Conservation (phyloP, 2,113 vertebrate genomes). For the Perca fluviatilis region DNA sequence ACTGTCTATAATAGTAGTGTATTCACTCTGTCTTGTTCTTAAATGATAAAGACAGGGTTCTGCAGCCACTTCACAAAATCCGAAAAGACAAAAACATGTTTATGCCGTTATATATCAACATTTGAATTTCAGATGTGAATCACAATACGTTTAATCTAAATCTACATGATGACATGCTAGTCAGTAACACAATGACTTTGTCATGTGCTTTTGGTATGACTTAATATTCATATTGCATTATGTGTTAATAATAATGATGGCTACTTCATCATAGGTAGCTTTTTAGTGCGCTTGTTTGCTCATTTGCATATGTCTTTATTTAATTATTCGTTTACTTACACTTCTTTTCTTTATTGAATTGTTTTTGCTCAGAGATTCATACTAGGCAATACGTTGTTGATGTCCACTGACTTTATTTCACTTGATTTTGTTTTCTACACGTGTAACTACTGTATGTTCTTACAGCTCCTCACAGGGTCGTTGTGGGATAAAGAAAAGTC, state of each 20-base stretch:
- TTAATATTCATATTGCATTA: background rate
- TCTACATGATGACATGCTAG: background rate
- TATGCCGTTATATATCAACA: background rate
- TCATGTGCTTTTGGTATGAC: background rate
- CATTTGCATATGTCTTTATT: background rate
- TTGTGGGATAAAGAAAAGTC: background rate
- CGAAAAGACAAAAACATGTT: background rate
- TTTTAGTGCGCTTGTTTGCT: background rate
- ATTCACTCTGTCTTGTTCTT: background rate
- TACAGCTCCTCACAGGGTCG: background rate
- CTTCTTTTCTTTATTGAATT: background rate
- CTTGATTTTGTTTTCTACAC: background rate
- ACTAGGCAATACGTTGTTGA: background rate
- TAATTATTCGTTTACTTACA: background rate
- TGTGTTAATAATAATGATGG: background rate
- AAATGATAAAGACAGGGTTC: background rate
- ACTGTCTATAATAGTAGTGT: background rate
- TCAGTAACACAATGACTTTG: background rate
- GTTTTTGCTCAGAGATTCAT: background rate
- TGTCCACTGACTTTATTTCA: background rate
- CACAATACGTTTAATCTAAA: background rate
- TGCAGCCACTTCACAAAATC: background rate
- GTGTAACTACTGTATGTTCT: background rate
- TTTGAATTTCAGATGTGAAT: background rate
- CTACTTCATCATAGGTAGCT: background rate